These are phyloP conservation scores for Sphenodon punctatus DNA, from an alignment of 2,797 vertebrate species.

Conservation along the genomic window DNA sequence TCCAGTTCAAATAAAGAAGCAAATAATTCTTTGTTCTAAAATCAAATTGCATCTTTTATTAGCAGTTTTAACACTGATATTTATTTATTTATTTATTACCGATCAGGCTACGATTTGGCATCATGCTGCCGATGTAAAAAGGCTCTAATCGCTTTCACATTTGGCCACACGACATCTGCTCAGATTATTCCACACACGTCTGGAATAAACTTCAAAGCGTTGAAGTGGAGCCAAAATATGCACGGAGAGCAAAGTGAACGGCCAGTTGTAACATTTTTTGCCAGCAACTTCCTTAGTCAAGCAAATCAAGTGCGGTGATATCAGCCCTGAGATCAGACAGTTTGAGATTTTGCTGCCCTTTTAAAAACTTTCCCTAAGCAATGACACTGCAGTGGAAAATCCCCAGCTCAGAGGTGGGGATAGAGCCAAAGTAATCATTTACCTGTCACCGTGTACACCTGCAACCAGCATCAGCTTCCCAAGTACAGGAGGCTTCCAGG, in stretches of 20 bases:
- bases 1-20: background rate
- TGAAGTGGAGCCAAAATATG: conserved; percentile 50
- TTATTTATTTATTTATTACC: background rate
- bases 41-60: background rate
- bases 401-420: conserved; percentile 67
- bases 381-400: conserved; percentile 77
- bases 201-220: conserved; percentile 46
- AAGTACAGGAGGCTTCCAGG: background rate
- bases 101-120: background rate
- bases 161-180: background rate
- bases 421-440: conserved; percentile 66
- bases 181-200: conserved; percentile 10
- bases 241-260: conserved; percentile 43
- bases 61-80: background rate
- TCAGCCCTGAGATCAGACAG: conserved; percentile 62
- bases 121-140: background rate
- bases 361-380: conserved; percentile 74
- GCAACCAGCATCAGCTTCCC: conserved; percentile 12
- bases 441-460: conserved; percentile 46
- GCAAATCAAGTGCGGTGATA: conserved; percentile 60
- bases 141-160: background rate
- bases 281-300: conserved; percentile 61
- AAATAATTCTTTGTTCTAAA: background rate
- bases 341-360: conserved; percentile 66
- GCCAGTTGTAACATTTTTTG: conserved; percentile 55